phyloP scores from a whole-genome alignment of 64 coral and sea anemone genomes.

The Porites australiensis region DNA sequence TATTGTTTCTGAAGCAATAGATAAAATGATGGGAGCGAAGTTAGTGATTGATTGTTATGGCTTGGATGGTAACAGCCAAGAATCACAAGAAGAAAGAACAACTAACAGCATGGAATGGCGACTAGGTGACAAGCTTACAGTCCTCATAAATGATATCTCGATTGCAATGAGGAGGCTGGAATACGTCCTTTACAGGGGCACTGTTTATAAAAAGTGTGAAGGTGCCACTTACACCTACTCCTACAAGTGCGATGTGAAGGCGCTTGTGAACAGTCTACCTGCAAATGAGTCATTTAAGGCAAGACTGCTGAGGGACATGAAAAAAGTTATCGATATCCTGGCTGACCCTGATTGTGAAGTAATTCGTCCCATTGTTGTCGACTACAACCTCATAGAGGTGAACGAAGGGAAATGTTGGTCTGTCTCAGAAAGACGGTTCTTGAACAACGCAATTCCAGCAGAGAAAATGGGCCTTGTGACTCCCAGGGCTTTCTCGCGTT shows the following conservation, averaged over 20 bases:
- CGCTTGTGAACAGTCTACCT: neutral
- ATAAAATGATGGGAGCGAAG: neutral
- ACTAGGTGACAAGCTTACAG: neutral
- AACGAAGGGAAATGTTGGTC: constrained; percentile 34
- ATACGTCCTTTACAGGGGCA: neutral
- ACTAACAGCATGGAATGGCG: neutral
- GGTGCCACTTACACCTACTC: constrained; percentile 20
- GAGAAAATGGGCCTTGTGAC: constrained; percentile 18
- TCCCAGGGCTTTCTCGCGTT: constrained; percentile 37
- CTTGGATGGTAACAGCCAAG: neutral
- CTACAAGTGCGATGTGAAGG: constrained; percentile 1
- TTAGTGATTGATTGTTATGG: neutral
- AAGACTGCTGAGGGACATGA: neutral
- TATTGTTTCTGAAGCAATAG: neutral
- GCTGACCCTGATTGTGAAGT: constrained; percentile 1
- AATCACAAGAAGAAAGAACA: no score
- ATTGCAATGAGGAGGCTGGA: constrained; percentile 1
- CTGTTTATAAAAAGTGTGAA: constrained; percentile 4
- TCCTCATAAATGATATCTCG: neutral
- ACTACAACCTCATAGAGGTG: constrained; percentile 25
- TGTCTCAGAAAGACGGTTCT: neutral
- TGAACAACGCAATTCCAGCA: neutral
- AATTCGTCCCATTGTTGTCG: neutral
- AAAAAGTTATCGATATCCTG: constrained; percentile 10
- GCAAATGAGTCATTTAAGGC: constrained; percentile 20